phyloP scores from a whole-genome alignment of 92 coral and sea anemone genomes.

The Palythoa caribaeorum region DNA sequence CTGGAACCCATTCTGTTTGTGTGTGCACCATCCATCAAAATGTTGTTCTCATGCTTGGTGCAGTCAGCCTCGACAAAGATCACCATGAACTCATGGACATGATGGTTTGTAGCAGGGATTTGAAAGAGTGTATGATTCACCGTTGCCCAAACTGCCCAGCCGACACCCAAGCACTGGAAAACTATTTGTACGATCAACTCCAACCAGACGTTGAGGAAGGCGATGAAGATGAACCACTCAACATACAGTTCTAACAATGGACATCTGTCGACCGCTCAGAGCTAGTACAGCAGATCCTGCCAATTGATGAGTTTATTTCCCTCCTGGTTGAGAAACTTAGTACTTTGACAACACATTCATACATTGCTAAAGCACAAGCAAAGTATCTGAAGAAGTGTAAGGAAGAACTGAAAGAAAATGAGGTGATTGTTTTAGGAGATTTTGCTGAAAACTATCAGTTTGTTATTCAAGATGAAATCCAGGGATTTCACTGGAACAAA shows the following conservation, averaged over 20 bases:
- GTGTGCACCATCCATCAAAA: constrained; percentile 59
- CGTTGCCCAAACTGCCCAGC: constrained; percentile 54
- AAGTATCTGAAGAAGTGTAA: constrained; percentile 62
- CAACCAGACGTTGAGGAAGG: constrained; percentile 49
- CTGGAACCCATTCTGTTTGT: constrained; percentile 65
- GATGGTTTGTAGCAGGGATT: constrained; percentile 44
- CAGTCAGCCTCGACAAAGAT: constrained; percentile 52
- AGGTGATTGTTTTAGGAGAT: constrained; percentile 44
- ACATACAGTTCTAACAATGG: constrained; percentile 60
- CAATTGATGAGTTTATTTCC: constrained; percentile 44
- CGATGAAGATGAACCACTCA: constrained; percentile 36
- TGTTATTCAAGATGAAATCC: constrained; percentile 51
- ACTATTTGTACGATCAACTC: constrained; percentile 49
- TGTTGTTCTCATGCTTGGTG: constrained; percentile 52
- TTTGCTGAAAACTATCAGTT: constrained; percentile 59
- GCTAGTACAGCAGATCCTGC: constrained; percentile 52
- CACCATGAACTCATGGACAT: constrained; percentile 63
- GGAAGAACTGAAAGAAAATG: constrained; percentile 57
- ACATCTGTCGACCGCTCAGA: constrained; percentile 59
- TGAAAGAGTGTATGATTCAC: constrained; percentile 61
- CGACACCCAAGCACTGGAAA: constrained; percentile 48
- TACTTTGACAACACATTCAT: constrained; percentile 49
- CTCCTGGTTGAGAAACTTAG: constrained; percentile 52
- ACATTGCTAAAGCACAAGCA: constrained; percentile 62
- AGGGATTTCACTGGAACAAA: constrained; percentile 19